A percentile compares a stretch with the other conserved stretches of the same genome.
Conservation (phyloP, 2,888 invertebrate genomes). For the Euspilapteryx auroguttella region DNA sequence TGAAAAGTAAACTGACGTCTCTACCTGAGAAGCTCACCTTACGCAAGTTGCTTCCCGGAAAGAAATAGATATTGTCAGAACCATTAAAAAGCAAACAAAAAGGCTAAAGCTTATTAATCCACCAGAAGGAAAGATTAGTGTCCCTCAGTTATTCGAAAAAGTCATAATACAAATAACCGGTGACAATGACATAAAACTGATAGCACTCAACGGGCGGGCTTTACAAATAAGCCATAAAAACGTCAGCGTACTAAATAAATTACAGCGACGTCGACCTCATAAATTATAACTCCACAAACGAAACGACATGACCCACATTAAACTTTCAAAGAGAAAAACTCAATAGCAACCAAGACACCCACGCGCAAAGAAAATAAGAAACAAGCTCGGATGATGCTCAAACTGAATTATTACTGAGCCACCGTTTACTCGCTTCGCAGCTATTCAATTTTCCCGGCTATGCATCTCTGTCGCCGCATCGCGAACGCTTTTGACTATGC, state of each 20-base stretch:
- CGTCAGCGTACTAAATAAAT: constrained; percentile 15
- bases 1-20: constrained; percentile 10
- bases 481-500: constrained; percentile 35
- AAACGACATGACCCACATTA: constrained; percentile 19
- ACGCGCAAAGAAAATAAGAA: constrained; percentile 4
- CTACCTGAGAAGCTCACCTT: constrained; percentile 14
- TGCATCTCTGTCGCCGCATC: constrained; percentile 44
- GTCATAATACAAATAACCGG: no score
- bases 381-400: constrained; percentile 17
- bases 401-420: constrained; percentile 43
- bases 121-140: no score
- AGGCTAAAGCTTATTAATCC: neutral
- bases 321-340: constrained; percentile 4
- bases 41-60: constrained; percentile 10
- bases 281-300: constrained; percentile 13
- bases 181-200: neutral
- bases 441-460: constrained; percentile 48
- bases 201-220: neutral
- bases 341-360: constrained; percentile 3
- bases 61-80: neutral
- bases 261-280: constrained; percentile 12
- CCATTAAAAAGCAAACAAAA: neutral
- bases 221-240: constrained; percentile 11
- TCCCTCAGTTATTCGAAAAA: no score
- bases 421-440: constrained; percentile 24